Evolutionary conservation across 2,888 invertebrate genomes (phyloP).

Genomic region (Dasysyrphus albostriatus): DNA sequence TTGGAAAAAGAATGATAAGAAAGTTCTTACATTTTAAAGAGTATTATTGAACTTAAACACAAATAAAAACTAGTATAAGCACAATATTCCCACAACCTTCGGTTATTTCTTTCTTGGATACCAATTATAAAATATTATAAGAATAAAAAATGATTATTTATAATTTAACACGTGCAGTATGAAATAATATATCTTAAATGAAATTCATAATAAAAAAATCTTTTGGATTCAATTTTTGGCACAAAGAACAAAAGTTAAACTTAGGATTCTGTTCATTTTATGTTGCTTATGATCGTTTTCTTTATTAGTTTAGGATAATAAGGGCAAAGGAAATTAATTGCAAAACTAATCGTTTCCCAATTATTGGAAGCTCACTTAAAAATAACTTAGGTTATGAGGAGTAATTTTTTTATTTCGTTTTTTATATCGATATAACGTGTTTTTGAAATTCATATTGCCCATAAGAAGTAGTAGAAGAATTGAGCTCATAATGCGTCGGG

Average conservation of each 20-base stretch:
- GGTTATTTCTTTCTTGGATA: constrained; percentile 42
- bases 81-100: constrained; percentile 66
- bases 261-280: constrained; percentile 29
- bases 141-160: not conserved
- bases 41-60: constrained; percentile 47
- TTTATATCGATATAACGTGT: constrained; percentile 27
- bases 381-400: constrained; percentile 53
- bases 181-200: constrained; percentile 9
- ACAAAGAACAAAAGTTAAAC: constrained; percentile 66
- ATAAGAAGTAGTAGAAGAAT: constrained; percentile 19
- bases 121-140: constrained; percentile 10
- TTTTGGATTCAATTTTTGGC: constrained; percentile 68
- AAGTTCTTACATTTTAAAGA: constrained; percentile 34
- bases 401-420: constrained; percentile 11
- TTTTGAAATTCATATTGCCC: constrained; percentile 41
- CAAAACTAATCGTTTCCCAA: constrained; percentile 39
- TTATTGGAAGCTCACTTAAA: constrained; percentile 41
- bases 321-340: constrained; percentile 18
- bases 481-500: constrained; percentile 55
- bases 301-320: constrained; percentile 6
- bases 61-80: constrained; percentile 48
- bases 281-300: not conserved
- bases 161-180: not conserved
- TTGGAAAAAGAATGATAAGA: constrained; percentile 25
- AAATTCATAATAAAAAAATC: constrained; percentile 28